phyloP scores from a whole-genome alignment of 2,888 invertebrate species.

The Polydrusus tereticollis region DNA sequence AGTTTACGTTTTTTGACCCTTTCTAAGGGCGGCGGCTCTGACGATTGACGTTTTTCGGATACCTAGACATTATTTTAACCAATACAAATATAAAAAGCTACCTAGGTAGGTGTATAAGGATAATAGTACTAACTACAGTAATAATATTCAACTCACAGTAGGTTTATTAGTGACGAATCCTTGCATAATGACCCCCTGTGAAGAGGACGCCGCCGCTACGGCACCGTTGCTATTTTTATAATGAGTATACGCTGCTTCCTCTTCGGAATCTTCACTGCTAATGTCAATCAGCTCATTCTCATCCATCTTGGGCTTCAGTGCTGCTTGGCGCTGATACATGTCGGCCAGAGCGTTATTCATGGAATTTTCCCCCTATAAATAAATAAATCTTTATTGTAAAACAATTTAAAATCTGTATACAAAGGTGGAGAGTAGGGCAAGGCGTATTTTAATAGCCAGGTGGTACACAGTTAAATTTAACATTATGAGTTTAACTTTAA shows the following conservation, averaged over 20 bases:
- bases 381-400: not conserved
- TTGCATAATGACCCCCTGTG: constrained; percentile 17
- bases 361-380: constrained; percentile 44
- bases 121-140: no score
- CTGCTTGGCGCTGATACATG: constrained; percentile 66
- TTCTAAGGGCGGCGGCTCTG: constrained; percentile 52
- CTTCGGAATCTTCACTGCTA: constrained; percentile 81
- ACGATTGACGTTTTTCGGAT: constrained; percentile 64
- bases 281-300: constrained; percentile 84
- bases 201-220: not conserved
- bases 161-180: constrained; percentile 33
- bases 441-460: no score
- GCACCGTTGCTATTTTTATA: constrained; percentile 43
- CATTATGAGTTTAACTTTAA: no score
- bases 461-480: no score
- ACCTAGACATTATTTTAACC: not conserved
- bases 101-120: no score
- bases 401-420: no score
- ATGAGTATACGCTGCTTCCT: constrained; percentile 58
- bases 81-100: not conserved
- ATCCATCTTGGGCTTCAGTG: constrained; percentile 64
- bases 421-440: no score
- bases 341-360: constrained; percentile 67
- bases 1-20: constrained; percentile 51
- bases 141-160: not conserved